Evolutionary conservation across 2,888 invertebrate genomes (phyloP), one percentile per base, ranked within the genome.

Genomic region (Dinocampus coccinellae): DNA sequence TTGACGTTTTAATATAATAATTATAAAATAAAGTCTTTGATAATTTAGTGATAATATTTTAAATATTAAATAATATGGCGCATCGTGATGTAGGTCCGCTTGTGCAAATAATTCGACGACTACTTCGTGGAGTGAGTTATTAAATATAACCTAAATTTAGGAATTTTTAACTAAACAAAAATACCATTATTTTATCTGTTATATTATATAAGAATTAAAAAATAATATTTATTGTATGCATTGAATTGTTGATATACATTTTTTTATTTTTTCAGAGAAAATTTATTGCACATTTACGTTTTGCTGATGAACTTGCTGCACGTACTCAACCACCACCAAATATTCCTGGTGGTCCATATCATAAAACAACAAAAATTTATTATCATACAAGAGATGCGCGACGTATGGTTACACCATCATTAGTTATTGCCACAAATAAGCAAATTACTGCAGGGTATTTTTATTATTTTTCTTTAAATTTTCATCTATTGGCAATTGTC

Each of bases 381-480:
- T 98, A 98, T 83, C 94, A 90, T 83, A 88, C 90, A 0, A 91
- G 97, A 70, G 98, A 98, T 89, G 95, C 90, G 0, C 91, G 98
- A 63, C 90, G 96, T 69, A 93, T 94, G 84, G 94, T 95, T 3
- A 78, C 86, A 11, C 95, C 94, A 1, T 95, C 96, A 0, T 68
- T 89, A 52, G 87, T 91, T 60, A 81, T 94, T 33, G 89, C 88
- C 13, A 81, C 84, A 72, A 79, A 53, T 9, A 83, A 89, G 64
- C 86, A 88, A 76, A 84, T 90, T 66, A 84, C 87, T 70, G 83
- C 88, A 52, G 89, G 89, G 78, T 89, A 89, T 89, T 83, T 82
- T 73, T 33, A 26, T 20, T 36, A 42, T 36, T 13, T 34, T 7
- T 4, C 7, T 53, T 10, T 26, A 33, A 36, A 58, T 16, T 1